Conservation (phyloP, 2,888 invertebrate species). For the Osmoderma eremita region DNA sequence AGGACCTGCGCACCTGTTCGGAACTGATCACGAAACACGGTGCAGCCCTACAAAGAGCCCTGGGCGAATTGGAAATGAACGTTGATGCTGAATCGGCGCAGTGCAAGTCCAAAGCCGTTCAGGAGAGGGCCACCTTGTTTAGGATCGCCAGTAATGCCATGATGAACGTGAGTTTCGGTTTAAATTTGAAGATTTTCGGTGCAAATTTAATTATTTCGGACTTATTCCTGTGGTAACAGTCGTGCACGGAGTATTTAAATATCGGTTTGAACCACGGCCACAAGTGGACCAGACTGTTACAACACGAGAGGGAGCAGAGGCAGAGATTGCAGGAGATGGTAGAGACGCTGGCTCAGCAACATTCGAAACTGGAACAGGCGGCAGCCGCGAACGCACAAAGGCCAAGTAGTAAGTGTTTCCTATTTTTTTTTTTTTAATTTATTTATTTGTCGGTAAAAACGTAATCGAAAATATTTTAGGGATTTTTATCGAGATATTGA, state of each 20-base stretch:
- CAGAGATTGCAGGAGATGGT: constrained; percentile 94
- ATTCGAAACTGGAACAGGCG: constrained; percentile 94
- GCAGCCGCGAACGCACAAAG: constrained; percentile 73
- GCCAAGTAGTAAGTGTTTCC: constrained; percentile 58
- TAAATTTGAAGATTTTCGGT: neutral
- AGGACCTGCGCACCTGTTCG: constrained; percentile 91
- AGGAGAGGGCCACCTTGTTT: constrained; percentile 94
- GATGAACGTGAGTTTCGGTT: constrained; percentile 85
- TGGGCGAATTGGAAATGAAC: constrained; percentile 80
- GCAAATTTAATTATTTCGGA: constrained; percentile 60
- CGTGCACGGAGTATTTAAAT: constrained; percentile 90
- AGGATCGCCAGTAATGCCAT: constrained; percentile 95
- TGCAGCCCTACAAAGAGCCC: constrained; percentile 80
- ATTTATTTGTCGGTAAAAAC: too few species aligned
- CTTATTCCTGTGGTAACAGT: constrained; percentile 67
- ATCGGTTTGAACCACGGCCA: constrained; percentile 90
- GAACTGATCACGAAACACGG: constrained; percentile 92
- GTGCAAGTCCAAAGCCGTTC: constrained; percentile 86
- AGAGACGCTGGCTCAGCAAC: constrained; percentile 96
- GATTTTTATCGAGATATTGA: too few species aligned
- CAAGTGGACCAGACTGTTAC: constrained; percentile 91
- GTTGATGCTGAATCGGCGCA: constrained; percentile 65
- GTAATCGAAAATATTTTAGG: too few species aligned
- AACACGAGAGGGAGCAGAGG: constrained; percentile 95
- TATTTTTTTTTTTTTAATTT: neutral